These are phyloP conservation scores for Macheiramphus alcinus DNA, from an alignment of 2,113 vertebrate species.

Conservation along the genomic window DNA sequence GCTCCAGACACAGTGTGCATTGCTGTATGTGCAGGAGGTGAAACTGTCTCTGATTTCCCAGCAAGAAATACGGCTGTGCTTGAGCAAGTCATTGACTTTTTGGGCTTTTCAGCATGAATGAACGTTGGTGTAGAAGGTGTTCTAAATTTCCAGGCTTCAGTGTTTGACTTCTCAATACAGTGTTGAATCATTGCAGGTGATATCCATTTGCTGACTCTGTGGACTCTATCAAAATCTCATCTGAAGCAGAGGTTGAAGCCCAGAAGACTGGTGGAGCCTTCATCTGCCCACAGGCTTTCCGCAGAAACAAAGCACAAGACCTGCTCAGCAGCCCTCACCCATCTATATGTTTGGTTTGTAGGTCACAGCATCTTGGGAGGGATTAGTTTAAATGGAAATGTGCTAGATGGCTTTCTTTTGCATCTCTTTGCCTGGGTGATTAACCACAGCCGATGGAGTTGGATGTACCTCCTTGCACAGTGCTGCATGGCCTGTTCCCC, in stretches of 20 bases:
- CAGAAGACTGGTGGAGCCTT: not conserved
- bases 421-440: not conserved
- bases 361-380: not conserved
- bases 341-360: accelerated
- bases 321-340: not conserved
- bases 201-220: not conserved
- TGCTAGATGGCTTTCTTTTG: not conserved
- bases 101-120: not conserved
- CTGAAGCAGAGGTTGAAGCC: not conserved
- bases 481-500: not conserved
- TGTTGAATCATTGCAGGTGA: not conserved
- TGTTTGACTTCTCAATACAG: not conserved
- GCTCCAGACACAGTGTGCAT: not conserved
- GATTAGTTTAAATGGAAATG: not conserved
- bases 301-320: accelerated
- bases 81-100: not conserved
- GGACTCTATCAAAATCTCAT: not conserved
- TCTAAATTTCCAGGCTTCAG: not conserved
- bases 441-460: not conserved
- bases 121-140: accelerated
- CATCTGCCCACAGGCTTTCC: not conserved
- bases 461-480: not conserved
- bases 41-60: not conserved
- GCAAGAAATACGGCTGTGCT: not conserved
- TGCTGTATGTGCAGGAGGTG: not conserved